phyloP scores from a whole-genome alignment of 2,888 invertebrate species.

The Pheosia tremula region DNA sequence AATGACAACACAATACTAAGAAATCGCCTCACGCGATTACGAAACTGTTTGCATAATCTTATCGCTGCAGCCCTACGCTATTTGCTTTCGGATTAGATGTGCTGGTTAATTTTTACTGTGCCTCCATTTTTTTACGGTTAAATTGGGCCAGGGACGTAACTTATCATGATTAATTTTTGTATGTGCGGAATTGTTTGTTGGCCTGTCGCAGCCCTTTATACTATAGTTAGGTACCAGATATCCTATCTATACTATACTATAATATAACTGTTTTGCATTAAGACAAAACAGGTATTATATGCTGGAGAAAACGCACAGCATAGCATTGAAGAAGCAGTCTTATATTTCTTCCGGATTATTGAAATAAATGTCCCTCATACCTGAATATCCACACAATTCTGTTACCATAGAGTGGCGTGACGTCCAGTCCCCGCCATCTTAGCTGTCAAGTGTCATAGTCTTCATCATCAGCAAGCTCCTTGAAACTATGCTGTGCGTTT shows the following conservation, averaged over 20 bases:
- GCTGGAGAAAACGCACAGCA: too few species aligned
- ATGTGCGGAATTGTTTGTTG: slow-evolving; percentile 28
- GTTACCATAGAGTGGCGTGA: too few species aligned
- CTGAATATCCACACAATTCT: too few species aligned
- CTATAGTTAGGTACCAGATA: not conserved
- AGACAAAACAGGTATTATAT: too few species aligned
- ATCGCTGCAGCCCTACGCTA: slow-evolving; percentile 66
- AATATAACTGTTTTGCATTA: too few species aligned
- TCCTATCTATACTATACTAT: not conserved
- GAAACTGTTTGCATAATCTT: slow-evolving; percentile 64
- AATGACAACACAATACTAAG: slow-evolving; percentile 20
- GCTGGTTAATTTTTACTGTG: slow-evolving; percentile 62
- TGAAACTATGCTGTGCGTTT: too few species aligned
- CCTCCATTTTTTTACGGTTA: slow-evolving; percentile 39
- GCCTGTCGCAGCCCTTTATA: not conserved
- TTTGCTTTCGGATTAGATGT: slow-evolving; percentile 73
- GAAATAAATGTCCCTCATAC: too few species aligned
- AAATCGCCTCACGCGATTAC: slow-evolving; percentile 57
- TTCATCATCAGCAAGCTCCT: too few species aligned
- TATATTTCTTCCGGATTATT: too few species aligned
- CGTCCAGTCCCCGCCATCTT: too few species aligned
- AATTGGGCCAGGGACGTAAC: slow-evolving; percentile 68
- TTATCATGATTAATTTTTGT: slow-evolving; percentile 44
- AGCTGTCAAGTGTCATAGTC: too few species aligned
- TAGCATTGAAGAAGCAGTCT: too few species aligned